Evolutionary conservation across 2,888 invertebrate species (phyloP), one percentile per base, ranked within the genome.

Genomic region (Ischnus inquisitorius): DNA sequence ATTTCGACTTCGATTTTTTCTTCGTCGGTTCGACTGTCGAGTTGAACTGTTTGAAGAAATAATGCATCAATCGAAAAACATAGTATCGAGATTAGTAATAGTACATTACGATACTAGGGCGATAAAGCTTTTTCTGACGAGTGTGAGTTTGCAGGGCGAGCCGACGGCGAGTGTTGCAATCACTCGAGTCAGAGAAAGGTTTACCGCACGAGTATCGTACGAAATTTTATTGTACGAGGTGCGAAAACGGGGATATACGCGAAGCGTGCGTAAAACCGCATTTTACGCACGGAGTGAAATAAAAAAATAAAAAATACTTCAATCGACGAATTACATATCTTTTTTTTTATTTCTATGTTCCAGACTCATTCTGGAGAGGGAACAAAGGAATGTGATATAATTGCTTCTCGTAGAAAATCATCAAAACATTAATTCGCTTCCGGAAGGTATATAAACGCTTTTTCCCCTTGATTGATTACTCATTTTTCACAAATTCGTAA

Each of bases 331-430:
- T 80, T 72, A 64, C 48, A 51, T 71, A 57, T 69, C 5, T 64
- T 41, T 77, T 77, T 71, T 69, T 78, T 28, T 64, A 39, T 71
- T 82, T 72, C 41, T 84, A 57, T 75, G 75, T 78, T 84, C 62
- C 81, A 81, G 84, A 81, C 54, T 69, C 67, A 54, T 81, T 80
- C 28, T 43, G n/a, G 69, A 69, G 41, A 64, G 74, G 68, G 43
- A 74, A 80, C 54, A 77, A 67, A 43, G 64, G 75, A 74, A 69
- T 77, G 54, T 64, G 64, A 74, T 80, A 51, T 72, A 46, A 65
- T 54, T 43, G 51, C 51, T 64, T 74, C 54, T 22, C 67, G 48
- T 57, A 60, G n/a, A n/a, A n/a, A 54, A 67, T 48, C 60, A 28
- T 54, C 76, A 43, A 62, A 34, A 46, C 16, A 41, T 41, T 25